Conservation (phyloP, 2,888 invertebrate species). For the Salpingus planirostris region DNA sequence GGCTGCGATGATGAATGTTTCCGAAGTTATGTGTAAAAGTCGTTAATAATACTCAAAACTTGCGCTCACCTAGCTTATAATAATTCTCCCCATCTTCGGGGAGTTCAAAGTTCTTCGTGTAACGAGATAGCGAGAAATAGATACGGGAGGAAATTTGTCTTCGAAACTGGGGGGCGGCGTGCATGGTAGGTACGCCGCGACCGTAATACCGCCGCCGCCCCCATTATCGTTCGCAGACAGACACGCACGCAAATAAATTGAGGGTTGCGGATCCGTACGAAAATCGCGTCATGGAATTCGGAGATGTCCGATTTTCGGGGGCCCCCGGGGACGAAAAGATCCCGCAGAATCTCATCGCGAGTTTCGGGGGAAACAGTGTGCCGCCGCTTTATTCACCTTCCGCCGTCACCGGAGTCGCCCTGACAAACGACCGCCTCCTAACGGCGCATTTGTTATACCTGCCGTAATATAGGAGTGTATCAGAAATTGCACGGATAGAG, state of each 20-base stretch:
- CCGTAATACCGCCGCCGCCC: too few species aligned
- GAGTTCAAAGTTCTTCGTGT: slow-evolving; percentile 38
- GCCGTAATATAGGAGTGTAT: slow-evolving; percentile 34
- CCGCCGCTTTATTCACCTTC: slow-evolving; percentile 11
- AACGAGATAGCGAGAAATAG: slow-evolving; percentile 39
- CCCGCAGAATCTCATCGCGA: slow-evolving; percentile 3
- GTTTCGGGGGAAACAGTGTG: slow-evolving; percentile 5
- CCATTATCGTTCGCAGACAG: too few species aligned
- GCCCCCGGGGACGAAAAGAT: slow-evolving; percentile 1
- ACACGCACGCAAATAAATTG: too few species aligned
- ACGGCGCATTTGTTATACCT: slow-evolving; percentile 32
- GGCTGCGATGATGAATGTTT: slow-evolving; percentile 38
- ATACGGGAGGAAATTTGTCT: slow-evolving; percentile 38
- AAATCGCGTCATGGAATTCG: too few species aligned
- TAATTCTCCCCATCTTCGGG: slow-evolving; percentile 38
- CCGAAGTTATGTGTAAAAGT: slow-evolving; percentile 42
- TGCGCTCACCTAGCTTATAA: slow-evolving; percentile 39
- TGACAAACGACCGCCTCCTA: slow-evolving; percentile 32
- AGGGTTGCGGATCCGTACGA: too few species aligned
- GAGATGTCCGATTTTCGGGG: too few species aligned
- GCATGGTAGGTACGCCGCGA: too few species aligned
- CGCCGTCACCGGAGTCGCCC: slow-evolving; percentile 15
- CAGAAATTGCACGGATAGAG: slow-evolving; percentile 34
- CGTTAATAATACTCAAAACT: slow-evolving; percentile 43
- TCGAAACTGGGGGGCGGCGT: slow-evolving; percentile 19